These are phyloP conservation scores for Acromyrmex heyeri DNA, from an alignment of 1,140 invertebrate genomes.

Conservation along the genomic window DNA sequence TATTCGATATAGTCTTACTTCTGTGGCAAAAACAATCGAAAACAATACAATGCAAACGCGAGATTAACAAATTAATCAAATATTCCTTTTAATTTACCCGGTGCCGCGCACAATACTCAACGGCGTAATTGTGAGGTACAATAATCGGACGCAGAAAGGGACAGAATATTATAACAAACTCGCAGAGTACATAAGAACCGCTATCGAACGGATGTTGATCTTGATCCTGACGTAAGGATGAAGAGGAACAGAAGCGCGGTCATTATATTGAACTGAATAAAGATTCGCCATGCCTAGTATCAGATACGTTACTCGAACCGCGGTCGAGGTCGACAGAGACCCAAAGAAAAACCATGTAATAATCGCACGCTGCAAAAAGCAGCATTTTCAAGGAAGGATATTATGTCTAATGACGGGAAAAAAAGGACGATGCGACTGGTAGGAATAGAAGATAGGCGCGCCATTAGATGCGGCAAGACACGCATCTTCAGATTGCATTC, in stretches of 20 bases:
- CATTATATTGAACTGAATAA: slow-evolving; percentile 46
- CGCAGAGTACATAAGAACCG: slow-evolving; percentile 10
- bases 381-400: slow-evolving; percentile 47
- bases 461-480: slow-evolving; percentile 60
- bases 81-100: background rate
- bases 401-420: slow-evolving; percentile 53
- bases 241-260: background rate
- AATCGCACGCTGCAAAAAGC: slow-evolving; percentile 41
- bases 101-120: background rate
- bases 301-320: slow-evolving; percentile 41
- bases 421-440: slow-evolving; percentile 26
- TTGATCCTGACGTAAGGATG: slow-evolving; percentile 10
- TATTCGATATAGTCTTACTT: background rate
- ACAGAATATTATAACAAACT: slow-evolving; percentile 11
- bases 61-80: slow-evolving; percentile 36
- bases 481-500: slow-evolving; percentile 26
- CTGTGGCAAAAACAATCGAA: background rate
- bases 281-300: slow-evolving; percentile 28
- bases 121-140: slow-evolving; percentile 3
- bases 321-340: slow-evolving; percentile 33
- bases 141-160: slow-evolving; percentile 22
- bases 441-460: slow-evolving; percentile 16
- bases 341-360: slow-evolving; percentile 52
- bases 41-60: slow-evolving; percentile 1
- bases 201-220: slow-evolving; percentile 45